Evolutionary conservation across 2,797 vertebrate genomes (phyloP).

Genomic region (Molothrus aeneus): DNA sequence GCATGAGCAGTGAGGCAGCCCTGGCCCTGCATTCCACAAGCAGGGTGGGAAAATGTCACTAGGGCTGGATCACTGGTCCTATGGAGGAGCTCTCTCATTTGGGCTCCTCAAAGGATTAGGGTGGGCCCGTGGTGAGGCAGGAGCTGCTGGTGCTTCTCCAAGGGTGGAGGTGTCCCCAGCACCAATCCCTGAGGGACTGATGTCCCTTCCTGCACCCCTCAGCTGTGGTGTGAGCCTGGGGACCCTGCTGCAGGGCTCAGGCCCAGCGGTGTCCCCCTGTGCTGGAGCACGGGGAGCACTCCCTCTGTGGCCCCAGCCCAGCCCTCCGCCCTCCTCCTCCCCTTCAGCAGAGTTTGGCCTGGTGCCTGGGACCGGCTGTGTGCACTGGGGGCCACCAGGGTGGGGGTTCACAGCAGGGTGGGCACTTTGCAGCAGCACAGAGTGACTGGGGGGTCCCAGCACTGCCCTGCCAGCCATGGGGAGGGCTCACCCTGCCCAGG

Average conservation of each 20-base stretch:
- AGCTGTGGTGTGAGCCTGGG: background rate
- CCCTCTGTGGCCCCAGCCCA: background rate
- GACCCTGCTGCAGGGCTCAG: background rate
- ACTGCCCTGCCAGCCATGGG: background rate
- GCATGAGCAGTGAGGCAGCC: background rate
- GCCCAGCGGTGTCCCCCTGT: fast-evolving
- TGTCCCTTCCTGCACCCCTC: background rate
- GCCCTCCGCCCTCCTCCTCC: background rate
- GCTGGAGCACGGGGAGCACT: background rate
- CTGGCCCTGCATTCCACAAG: background rate
- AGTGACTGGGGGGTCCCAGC: background rate
- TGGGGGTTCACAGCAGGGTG: fast-evolving
- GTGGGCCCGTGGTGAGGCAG: background rate
- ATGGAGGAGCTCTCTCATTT: background rate
- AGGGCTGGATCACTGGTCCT: background rate
- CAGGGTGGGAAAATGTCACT: fast-evolving
- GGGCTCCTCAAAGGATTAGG: background rate
- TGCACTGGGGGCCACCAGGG: fast-evolving
- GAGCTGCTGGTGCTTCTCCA: background rate
- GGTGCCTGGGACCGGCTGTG: background rate
- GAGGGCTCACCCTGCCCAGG: background rate
- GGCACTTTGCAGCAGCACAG: background rate
- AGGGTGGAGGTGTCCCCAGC: background rate
- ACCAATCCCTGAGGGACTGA: too few relatives aligned
- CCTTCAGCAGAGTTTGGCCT: background rate